Conservation (phyloP, 2,113 vertebrate genomes). For the Desmodus rotundus region DNA sequence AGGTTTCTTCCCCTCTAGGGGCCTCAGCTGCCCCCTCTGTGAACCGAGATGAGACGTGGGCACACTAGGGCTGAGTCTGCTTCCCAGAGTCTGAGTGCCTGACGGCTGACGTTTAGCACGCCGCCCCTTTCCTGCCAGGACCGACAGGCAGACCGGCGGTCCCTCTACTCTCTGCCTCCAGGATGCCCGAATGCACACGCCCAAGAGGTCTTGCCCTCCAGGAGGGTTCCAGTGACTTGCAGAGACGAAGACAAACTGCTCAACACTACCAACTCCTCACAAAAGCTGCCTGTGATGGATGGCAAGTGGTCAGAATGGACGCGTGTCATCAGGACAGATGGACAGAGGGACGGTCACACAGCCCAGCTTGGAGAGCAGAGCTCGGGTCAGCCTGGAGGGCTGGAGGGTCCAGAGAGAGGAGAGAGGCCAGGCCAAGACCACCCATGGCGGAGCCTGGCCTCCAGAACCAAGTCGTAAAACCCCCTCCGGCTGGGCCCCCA, state of each 20-base stretch:
- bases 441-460: no score
- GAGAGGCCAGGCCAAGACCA: rapidly evolving
- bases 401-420: rapidly evolving
- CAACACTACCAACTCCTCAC: no score
- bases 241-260: background rate
- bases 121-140: background rate
- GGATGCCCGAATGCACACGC: background rate
- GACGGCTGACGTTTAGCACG: rapidly evolving
- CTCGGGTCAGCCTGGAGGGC: background rate
- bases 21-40: background rate
- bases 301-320: background rate
- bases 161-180: no score
- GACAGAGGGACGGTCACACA: rapidly evolving
- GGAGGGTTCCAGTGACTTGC: background rate
- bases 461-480: background rate
- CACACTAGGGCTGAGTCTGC: no score
- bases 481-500: no score
- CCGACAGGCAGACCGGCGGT: background rate
- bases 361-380: background rate
- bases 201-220: background rate
- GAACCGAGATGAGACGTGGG: background rate
- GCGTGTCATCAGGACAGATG: no score
- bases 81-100: background rate
- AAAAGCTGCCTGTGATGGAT: rapidly evolving
- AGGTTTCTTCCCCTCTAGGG: background rate